These are phyloP conservation scores for Pristis pectinata DNA, from an alignment of 2,797 vertebrate genomes.

Conservation along the genomic window DNA sequence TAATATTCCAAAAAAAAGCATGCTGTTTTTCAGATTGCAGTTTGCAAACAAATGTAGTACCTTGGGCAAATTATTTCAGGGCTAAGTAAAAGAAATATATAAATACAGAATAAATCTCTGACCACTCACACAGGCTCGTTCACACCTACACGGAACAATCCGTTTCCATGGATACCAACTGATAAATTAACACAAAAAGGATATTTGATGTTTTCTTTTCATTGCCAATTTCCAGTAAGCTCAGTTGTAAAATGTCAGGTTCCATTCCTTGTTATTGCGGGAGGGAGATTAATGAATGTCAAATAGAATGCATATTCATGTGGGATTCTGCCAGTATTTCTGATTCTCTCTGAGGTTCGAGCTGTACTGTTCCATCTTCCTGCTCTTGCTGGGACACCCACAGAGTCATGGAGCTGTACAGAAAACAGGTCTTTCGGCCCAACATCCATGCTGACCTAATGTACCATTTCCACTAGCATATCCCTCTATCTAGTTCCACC, in stretches of 20 bases:
- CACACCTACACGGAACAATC: conserved; percentile 37
- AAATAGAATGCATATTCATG: background rate
- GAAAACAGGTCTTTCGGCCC: background rate
- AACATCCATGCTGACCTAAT: too few relatives aligned
- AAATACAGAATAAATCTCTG: background rate
- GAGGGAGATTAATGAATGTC: conserved; percentile 29
- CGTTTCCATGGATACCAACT: conserved; percentile 44
- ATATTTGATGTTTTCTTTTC: conserved; percentile 46
- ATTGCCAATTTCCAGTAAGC: conserved; percentile 44
- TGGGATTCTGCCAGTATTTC: conserved; percentile 39
- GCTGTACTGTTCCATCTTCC: background rate
- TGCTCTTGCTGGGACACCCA: background rate
- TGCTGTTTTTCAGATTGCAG: background rate
- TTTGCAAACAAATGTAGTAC: background rate
- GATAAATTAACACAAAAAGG: conserved; percentile 42
- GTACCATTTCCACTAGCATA: too few relatives aligned
- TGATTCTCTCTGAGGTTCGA: too few relatives aligned
- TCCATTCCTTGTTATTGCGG: conserved; percentile 39
- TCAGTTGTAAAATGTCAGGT: conserved; percentile 46
- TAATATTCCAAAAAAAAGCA: background rate
- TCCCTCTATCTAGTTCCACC: too few relatives aligned
- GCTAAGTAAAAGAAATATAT: background rate
- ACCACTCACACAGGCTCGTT: background rate
- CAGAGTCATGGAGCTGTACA: too few relatives aligned
- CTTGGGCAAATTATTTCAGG: background rate